These are phyloP conservation scores for Thinocorus orbignyianus DNA, from an alignment of 2,113 vertebrate genomes.

Conservation along the genomic window DNA sequence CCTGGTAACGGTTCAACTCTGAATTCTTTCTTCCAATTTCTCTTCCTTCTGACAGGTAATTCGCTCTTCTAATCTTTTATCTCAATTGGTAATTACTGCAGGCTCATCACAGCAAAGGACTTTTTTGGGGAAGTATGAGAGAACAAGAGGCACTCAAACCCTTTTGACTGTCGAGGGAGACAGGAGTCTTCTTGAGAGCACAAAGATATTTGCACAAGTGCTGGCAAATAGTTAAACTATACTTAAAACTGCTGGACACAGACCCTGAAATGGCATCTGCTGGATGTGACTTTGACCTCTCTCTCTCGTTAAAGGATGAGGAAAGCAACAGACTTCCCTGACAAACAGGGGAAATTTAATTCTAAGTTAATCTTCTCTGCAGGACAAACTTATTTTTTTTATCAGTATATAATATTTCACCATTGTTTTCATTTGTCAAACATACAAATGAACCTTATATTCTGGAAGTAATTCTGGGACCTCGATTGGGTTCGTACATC, in stretches of 20 bases:
- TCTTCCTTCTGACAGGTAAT: neutral
- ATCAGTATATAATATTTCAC: neutral
- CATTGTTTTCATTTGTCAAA: neutral
- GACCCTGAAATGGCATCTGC: neutral
- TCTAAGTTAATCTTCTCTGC: neutral
- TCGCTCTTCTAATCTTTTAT: neutral
- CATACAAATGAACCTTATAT: neutral
- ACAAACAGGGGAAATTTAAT: neutral
- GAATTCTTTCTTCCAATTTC: neutral
- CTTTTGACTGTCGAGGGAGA: neutral
- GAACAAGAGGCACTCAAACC: neutral
- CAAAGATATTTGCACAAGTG: neutral
- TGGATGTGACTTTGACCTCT: conserved; percentile 44
- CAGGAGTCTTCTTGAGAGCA: neutral
- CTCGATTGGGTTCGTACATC: neutral
- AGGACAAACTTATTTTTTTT: neutral
- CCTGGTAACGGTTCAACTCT: neutral
- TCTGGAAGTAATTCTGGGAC: neutral
- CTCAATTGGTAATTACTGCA: neutral
- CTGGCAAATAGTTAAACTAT: conserved; percentile 9
- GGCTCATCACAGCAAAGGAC: neutral
- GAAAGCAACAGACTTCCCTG: neutral
- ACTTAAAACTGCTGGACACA: neutral
- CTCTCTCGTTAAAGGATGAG: neutral
- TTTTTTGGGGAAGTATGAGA: neutral